Evolutionary conservation across 2,113 vertebrate genomes (phyloP), one percentile per base, ranked within the genome.

Genomic region (Megalops atlanticus): DNA sequence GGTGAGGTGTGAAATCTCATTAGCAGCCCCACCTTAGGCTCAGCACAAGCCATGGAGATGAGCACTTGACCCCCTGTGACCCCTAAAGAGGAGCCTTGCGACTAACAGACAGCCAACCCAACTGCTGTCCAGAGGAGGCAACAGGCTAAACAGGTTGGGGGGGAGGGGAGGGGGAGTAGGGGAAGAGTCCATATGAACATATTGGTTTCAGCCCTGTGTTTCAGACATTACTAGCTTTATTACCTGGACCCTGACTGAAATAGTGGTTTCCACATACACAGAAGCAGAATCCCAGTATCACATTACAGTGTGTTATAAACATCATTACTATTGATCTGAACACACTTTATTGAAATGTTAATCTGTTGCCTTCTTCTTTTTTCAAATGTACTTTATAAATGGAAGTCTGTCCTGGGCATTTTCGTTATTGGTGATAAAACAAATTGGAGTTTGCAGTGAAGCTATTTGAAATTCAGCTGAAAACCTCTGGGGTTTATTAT

Each of bases 391-490:
- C 58, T 64, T 10, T 2, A 24, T 31, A 64, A 64, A 64, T 31
- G 58, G 58, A 64, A 11, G n/a, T 18, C n/a, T 64, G 58, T 64
- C 58, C 58, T 31, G n/a, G 58, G 24, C 21, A 10, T 64, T 64
- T 64, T 64, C 31, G 58, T 64, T 31, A 64, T 31, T 64, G 58
- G 58, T 64, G 52, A 58, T 58, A 64, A 64, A 64, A 31, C 58
- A 64, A 64, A 64, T 64, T 64, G 2, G 58, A 31, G n/a, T 64
- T 24, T 11, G 21, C 58, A 10, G 58, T 27, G 31, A 31, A 1
- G 10, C 24, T 64, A 64, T 64, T 64, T 64, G 58, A 64, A 64
- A 64, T 64, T 64, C 58, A 27, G 58, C 58, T 27, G 58, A 31
- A 64, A 64, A 64, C 58, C 58, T 64, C n/a, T 27, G 12, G 58